Percentiles rank a stretch among this genome's conserved stretches.
Evolutionary conservation across 1,140 invertebrate species (phyloP).

Genomic region (Drosophila pectinifera): DNA sequence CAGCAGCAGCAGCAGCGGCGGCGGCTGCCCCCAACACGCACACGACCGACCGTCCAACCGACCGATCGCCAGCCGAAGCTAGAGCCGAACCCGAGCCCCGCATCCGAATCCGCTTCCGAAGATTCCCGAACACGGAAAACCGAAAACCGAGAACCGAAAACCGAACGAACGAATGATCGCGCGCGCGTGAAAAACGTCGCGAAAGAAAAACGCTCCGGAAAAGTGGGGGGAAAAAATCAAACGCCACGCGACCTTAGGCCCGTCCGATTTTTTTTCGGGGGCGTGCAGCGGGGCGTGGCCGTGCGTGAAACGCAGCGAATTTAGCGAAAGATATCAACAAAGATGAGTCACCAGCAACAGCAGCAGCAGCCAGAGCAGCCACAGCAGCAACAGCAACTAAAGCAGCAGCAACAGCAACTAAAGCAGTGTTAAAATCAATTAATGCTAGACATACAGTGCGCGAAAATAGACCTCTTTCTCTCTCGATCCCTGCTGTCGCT

Average conservation of each 20-base stretch:
- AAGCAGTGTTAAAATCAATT: slow-evolving; percentile 68
- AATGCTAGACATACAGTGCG: slow-evolving; percentile 66
- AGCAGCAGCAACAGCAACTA: slow-evolving; percentile 48
- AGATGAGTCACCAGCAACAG: slow-evolving; percentile 72
- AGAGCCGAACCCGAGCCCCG: slow-evolving; percentile 37
- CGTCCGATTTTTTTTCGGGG: slow-evolving; percentile 54
- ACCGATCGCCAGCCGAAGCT: slow-evolving; percentile 55
- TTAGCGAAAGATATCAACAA: slow-evolving; percentile 58
- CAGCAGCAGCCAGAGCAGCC: slow-evolving; percentile 48
- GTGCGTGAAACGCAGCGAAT: slow-evolving; percentile 68
- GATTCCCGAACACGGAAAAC: slow-evolving; percentile 45
- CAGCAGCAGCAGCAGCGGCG: slow-evolving; percentile 12
- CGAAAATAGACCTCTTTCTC: slow-evolving; percentile 36
- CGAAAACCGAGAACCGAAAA: slow-evolving; percentile 48
- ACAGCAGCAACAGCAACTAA: slow-evolving; percentile 37
- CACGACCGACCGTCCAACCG: slow-evolving; percentile 31
- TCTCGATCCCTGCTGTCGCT: slow-evolving; percentile 52
- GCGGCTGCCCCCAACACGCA: slow-evolving; percentile 37
- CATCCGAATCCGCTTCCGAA: slow-evolving; percentile 33
- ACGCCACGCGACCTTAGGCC: slow-evolving; percentile 77
- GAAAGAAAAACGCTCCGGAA: slow-evolving; percentile 53
- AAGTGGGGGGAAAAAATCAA: slow-evolving; percentile 42
- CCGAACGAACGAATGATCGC: slow-evolving; percentile 48
- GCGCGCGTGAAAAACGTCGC: slow-evolving; percentile 76
- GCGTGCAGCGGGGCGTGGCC: slow-evolving; percentile 63